phyloP scores from a whole-genome alignment of 2,797 vertebrate species.

The Peromyscus nudipes region DNA sequence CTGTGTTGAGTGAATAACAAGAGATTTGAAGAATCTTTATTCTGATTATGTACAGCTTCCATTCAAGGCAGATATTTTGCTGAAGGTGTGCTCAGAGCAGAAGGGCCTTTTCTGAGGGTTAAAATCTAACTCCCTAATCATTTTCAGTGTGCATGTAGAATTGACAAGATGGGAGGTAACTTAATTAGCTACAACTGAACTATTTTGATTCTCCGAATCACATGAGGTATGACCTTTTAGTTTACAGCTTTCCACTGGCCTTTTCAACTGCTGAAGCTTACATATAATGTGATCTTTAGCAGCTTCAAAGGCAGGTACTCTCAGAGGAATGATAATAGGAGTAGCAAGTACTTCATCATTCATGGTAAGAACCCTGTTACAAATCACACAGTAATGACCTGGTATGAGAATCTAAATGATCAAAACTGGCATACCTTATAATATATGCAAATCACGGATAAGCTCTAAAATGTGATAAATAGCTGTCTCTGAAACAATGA shows the following conservation, averaged over 20 bases:
- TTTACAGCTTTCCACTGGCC: constrained; percentile 85
- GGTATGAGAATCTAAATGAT: background rate
- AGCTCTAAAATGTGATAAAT: background rate
- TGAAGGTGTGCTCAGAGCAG: background rate
- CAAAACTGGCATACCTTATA: background rate
- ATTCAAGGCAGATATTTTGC: background rate
- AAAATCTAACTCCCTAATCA: constrained; percentile 40
- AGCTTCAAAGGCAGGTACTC: constrained; percentile 70
- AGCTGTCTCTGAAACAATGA: background rate
- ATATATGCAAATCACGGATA: background rate
- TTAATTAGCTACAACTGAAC: constrained; percentile 81
- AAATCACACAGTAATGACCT: background rate
- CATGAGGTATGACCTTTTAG: constrained; percentile 83
- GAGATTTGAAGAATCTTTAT: background rate
- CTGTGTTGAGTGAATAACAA: background rate
- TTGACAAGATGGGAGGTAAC: constrained; percentile 70
- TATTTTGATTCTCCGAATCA: constrained; percentile 77
- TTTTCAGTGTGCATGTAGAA: constrained; percentile 63
- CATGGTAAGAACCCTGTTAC: background rate
- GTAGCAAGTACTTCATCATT: constrained; percentile 67
- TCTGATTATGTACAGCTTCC: background rate
- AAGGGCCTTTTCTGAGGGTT: background rate
- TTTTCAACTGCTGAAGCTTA: constrained; percentile 83
- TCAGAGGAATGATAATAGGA: constrained; percentile 69
- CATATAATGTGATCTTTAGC: constrained; percentile 78